Evolutionary conservation across 2,797 vertebrate genomes (phyloP).

Genomic region (Aythya fuligula): DNA sequence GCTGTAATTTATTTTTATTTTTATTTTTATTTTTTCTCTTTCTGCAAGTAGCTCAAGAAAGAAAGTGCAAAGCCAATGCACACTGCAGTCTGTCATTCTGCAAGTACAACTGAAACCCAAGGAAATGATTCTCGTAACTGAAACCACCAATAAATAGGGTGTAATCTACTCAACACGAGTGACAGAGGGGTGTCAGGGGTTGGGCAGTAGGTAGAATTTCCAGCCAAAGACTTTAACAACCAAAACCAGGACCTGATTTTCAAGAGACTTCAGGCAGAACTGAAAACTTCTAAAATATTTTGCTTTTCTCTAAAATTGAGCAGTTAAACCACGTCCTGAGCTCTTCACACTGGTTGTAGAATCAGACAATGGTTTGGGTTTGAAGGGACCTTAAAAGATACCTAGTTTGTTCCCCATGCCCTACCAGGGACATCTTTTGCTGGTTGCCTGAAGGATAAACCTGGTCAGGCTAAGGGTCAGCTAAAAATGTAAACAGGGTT

Average conservation of each 20-base stretch:
- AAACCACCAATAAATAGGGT: not conserved
- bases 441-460: not conserved
- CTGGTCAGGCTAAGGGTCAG: not conserved
- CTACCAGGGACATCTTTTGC: not conserved
- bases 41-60: not conserved
- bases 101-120: constrained; percentile 7
- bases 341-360: not conserved
- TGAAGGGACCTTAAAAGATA: not conserved
- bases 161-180: not conserved
- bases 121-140: not conserved
- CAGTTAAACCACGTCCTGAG: not conserved
- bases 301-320: not conserved
- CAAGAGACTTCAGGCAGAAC: not conserved
- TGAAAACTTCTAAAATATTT: not conserved
- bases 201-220: not conserved
- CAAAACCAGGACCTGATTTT: not conserved
- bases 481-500: not conserved
- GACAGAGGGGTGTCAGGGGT: not conserved
- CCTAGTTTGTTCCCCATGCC: not conserved
- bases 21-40: not conserved
- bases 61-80: not conserved
- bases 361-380: not conserved
- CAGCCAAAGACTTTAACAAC: not conserved
- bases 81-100: not conserved
- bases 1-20: not conserved